A percentile compares a stretch with the other conserved stretches of the same genome.
Conservation (phyloP, 2,113 vertebrate genomes). For the Polypterus bichir region DNA sequence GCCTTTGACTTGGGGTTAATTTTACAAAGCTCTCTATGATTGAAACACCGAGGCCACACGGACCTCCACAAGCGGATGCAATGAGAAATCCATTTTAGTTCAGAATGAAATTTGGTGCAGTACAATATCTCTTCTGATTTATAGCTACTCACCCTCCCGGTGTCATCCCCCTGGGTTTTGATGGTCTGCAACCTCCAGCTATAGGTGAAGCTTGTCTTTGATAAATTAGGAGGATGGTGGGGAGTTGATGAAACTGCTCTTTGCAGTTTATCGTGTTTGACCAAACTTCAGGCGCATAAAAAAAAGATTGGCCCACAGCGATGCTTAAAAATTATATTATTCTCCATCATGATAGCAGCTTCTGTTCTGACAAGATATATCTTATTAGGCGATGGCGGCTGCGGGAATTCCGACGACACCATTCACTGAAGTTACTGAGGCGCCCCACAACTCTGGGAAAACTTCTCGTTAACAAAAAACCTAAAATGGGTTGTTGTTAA, state of each 20-base stretch:
- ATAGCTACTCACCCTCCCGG: too few species aligned
- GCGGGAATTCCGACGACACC: too few species aligned
- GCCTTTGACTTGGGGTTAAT: background rate
- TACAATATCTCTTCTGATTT: background rate
- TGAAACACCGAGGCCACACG: background rate
- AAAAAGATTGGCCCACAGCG: too few species aligned
- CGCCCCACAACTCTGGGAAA: too few species aligned
- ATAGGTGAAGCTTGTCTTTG: background rate
- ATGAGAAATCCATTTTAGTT: background rate
- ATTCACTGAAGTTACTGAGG: too few species aligned
- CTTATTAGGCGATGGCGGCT: background rate
- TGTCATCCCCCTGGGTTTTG: background rate
- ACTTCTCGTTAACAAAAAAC: too few species aligned
- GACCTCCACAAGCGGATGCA: background rate
- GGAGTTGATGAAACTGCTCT: too few species aligned
- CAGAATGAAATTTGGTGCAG: background rate
- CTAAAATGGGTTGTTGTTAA: too few species aligned
- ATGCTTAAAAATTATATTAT: too few species aligned
- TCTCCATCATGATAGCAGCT: too few species aligned
- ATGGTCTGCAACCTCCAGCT: background rate
- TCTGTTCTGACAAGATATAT: background rate
- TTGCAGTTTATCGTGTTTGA: too few species aligned
- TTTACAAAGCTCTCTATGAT: constrained; percentile 6
- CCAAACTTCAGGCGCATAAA: too few species aligned
- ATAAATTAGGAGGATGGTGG: background rate